These are phyloP conservation scores for Melanotaenia parkinsoni DNA, from an alignment of 2,797 vertebrate genomes.

Conservation along the genomic window DNA sequence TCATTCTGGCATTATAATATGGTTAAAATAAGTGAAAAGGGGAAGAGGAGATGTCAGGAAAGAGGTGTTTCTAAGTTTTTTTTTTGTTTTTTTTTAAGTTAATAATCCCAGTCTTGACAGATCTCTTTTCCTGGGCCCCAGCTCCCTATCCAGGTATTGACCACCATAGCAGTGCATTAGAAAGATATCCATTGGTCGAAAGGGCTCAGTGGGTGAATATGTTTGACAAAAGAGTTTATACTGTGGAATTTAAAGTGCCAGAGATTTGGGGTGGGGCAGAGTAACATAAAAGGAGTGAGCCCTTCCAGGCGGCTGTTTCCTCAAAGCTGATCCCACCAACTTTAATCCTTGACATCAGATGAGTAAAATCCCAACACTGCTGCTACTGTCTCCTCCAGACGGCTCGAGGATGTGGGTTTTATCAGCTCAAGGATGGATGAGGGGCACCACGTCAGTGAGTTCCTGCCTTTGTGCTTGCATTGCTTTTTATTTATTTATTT, in stretches of 20 bases:
- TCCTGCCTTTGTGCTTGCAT: conserved; percentile 48
- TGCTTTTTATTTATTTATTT: conserved; percentile 8
- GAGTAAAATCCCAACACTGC: conserved; percentile 74
- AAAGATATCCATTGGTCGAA: conserved; percentile 55
- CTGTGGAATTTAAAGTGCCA: conserved; percentile 64
- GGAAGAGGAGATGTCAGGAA: conserved; percentile 22
- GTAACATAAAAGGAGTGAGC: conserved; percentile 66
- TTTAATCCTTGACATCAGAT: conserved; percentile 81
- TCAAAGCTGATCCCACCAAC: conserved; percentile 72
- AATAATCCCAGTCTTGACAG: conserved; percentile 48
- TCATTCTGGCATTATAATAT: conserved; percentile 49
- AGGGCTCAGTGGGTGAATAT: conserved; percentile 56
- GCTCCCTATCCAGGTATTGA: conserved; percentile 53
- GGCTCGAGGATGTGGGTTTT: conserved; percentile 62
- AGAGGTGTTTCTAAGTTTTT: conserved; percentile 5
- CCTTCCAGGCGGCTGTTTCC: conserved; percentile 70
- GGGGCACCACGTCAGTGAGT: conserved; percentile 49
- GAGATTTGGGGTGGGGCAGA: conserved; percentile 54
- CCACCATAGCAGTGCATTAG: conserved; percentile 34
- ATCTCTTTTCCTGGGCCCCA: conserved; percentile 47
- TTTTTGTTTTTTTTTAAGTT: not conserved
- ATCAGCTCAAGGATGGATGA: conserved; percentile 61
- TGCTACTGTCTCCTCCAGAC: conserved; percentile 64
- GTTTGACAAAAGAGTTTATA: conserved; percentile 71
- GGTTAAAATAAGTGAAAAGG: conserved; percentile 35